Evolutionary conservation across 2,113 vertebrate genomes (phyloP).

Genomic region (Hyperopisus bebe): DNA sequence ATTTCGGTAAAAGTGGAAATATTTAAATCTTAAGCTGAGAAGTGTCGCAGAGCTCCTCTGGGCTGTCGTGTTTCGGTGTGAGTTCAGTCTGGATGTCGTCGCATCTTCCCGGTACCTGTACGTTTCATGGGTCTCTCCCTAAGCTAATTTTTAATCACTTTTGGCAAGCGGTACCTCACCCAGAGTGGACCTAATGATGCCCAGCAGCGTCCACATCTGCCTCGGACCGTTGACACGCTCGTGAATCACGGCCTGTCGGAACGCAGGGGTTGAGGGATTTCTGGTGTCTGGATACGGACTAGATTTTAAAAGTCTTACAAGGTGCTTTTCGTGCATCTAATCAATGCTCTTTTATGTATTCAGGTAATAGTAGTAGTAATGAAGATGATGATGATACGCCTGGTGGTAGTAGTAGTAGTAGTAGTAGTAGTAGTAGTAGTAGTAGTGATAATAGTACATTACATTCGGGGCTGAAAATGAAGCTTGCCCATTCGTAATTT

Average conservation of each 20-base stretch:
- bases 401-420: neutral
- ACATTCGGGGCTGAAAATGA: neutral
- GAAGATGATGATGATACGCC: neutral
- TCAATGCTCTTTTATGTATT: neutral
- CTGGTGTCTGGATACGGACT: neutral
- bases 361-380: neutral
- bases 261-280: neutral
- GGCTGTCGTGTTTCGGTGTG: neutral
- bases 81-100: neutral
- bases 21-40: neutral
- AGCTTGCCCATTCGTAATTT: neutral
- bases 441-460: neutral
- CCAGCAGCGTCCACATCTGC: neutral
- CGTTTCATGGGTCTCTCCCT: neutral
- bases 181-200: constrained; percentile 7
- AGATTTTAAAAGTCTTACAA: neutral
- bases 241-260: neutral
- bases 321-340: neutral
- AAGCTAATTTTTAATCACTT: neutral
- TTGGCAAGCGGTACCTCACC: neutral
- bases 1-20: neutral
- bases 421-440: too few relatives aligned
- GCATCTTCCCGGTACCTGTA: neutral
- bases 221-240: neutral
- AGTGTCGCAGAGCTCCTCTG: neutral